Base-by-base conservation (phyloP, 2,113 vertebrate genomes). In the Apodemus sylvaticus region DNA sequence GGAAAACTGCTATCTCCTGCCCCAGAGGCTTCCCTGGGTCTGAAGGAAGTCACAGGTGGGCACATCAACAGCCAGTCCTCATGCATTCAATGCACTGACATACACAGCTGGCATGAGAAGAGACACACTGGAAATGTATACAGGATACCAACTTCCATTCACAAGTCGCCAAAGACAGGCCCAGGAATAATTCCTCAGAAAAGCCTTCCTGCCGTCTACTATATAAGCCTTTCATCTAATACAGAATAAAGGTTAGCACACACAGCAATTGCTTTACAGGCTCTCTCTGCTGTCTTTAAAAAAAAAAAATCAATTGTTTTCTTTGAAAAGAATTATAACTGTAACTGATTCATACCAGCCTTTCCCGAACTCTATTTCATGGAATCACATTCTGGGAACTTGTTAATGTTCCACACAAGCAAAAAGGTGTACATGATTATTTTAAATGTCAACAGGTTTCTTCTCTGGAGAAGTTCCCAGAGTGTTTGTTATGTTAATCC, bases 311-410 rank as follows among this genome's bases (percentile, higher is more conserved):
- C n/a, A 55, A 39, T 51, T 31, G n/a, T 88, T 95, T 76, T 55
- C 55, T 92, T 83, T 73, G 73, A 89, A 93, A 95, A 81, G 7
- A 95, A 90, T 85, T 79, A 64, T 64, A 89, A 89, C 53, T 39
- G 9, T 66, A 53, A 85, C 87, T 39, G 82, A 89, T 42, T 94
- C 34, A 77, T 34, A 93, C 48, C 62, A 78, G 58, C 14, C 62
- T 89, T 96, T 94, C 39, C 20, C 8, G 1, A 89, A 92, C 91
- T 94, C 93, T 93, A 39, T 89, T 95, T 51, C 34, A 8, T 79
- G 85, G 53, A 83, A 77, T 36, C 76, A 48, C 58, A 89, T 74
- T 91, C 51, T 86, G 51, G 45, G 45, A 94, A 86, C 51, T 89
- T 82, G 48, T 66, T 82, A 89, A 89, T 58, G 20, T 55, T 70